phyloP scores from a whole-genome alignment of 2,113 vertebrate species.

The Pteronura brasiliensis region DNA sequence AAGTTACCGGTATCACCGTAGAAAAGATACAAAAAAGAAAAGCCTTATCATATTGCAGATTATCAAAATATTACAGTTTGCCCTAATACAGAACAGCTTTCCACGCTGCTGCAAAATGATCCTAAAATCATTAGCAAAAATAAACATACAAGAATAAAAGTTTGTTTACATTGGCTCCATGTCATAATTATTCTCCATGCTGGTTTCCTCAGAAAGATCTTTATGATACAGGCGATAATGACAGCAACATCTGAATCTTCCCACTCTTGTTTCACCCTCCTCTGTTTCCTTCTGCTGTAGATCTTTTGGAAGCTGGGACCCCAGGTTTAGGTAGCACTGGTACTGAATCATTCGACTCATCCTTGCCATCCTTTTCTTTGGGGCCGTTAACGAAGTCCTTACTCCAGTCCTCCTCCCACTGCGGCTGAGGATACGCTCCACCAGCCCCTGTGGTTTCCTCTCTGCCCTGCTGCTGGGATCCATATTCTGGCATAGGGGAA shows the following conservation, averaged over 20 bases:
- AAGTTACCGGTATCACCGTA: not conserved
- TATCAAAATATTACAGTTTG: not conserved
- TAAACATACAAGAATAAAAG: not conserved
- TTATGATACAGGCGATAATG: not conserved
- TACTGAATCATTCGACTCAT: not conserved
- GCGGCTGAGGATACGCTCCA: not conserved
- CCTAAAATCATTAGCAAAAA: not conserved
- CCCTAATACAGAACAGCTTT: not conserved
- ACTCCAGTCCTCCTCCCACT: not conserved
- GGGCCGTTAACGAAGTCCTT: not conserved
- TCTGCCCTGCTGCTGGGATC: fast-evolving
- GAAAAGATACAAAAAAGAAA: not conserved
- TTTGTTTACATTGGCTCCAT: fast-evolving
- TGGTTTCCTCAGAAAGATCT: slow-evolving; percentile 5
- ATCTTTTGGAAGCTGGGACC: not conserved
- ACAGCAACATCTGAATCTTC: not conserved
- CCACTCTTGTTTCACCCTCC: not conserved
- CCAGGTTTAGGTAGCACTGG: not conserved
- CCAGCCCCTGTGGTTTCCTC: not conserved
- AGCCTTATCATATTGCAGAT: not conserved
- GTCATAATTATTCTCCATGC: not conserved
- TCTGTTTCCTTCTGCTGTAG: not conserved
- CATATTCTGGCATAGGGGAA: not conserved
- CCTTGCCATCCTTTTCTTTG: not conserved
- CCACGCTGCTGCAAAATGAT: not conserved